A percentile compares a stretch with the other conserved stretches of the same genome.
Conservation (phyloP, 92 coral and sea anemone species). For the Phymanthus crucifer region DNA sequence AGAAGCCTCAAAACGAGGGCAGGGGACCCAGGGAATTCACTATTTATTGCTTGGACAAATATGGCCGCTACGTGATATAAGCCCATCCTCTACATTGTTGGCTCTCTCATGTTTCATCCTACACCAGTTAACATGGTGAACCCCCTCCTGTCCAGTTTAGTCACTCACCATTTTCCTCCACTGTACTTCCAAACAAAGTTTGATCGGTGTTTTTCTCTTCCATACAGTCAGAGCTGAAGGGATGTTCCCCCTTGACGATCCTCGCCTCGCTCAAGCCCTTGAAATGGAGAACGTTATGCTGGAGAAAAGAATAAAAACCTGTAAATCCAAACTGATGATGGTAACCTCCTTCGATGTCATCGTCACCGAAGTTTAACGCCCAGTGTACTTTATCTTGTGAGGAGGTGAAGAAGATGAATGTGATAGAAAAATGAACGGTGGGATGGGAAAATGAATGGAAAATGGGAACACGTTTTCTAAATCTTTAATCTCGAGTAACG, state of each 20-base stretch:
- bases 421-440: background rate
- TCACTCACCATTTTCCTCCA: no score
- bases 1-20: no score
- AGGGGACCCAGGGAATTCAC: no score
- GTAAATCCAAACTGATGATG: constrained; percentile 95
- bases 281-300: constrained; percentile 77
- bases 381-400: background rate
- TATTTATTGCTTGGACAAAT: no score
- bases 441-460: no score
- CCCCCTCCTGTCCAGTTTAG: no score
- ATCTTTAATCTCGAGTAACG: background rate
- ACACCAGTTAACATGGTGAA: no score
- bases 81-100: no score
- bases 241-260: constrained; percentile 71
- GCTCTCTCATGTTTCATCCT: no score
- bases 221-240: constrained; percentile 81
- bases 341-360: constrained; percentile 89
- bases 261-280: constrained; percentile 73
- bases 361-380: constrained; percentile 65
- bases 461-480: no score
- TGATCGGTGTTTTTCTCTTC: background rate
- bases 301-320: constrained; percentile 75
- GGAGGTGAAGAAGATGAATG: background rate
- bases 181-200: background rate
- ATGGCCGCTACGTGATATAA: no score